A percentile compares a stretch with the other conserved stretches of the same genome.
Evolutionary conservation across 92 coral and sea anemone genomes (phyloP).

Genomic region (Phenganax stokvisi): DNA sequence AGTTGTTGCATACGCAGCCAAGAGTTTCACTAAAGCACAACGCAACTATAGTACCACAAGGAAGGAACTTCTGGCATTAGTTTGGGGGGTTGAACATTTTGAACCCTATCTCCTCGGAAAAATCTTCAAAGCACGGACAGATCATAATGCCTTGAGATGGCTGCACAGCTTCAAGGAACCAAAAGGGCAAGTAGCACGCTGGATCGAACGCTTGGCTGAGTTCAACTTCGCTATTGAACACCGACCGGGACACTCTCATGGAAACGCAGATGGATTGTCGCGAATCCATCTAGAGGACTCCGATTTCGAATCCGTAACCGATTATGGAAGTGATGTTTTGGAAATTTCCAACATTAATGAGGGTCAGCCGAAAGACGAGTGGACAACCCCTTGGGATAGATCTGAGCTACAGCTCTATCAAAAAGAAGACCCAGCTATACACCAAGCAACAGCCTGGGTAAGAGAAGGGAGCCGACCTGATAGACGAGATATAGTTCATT

Average conservation of each 20-base stretch:
- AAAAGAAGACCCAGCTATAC: conserved; percentile 21
- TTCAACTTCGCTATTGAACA: conserved; percentile 54
- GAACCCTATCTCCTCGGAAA: conserved; percentile 54
- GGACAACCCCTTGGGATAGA: neutral
- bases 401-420: conserved; percentile 16
- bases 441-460: conserved; percentile 5
- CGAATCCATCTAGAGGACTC: conserved; percentile 6
- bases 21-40: conserved; percentile 51
- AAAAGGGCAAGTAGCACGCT: conserved; percentile 53
- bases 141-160: conserved; percentile 54
- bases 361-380: neutral
- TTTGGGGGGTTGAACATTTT: conserved; percentile 45
- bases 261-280: conserved; percentile 52
- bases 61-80: conserved; percentile 46
- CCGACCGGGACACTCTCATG: conserved; percentile 46
- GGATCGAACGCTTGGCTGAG: conserved; percentile 54
- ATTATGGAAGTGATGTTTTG: neutral
- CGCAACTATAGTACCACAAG: conserved; percentile 62
- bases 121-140: conserved; percentile 51
- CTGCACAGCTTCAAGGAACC: conserved; percentile 47
- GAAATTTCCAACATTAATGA: neutral
- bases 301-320: neutral
- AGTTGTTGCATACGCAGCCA: conserved; percentile 58
- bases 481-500: neutral
- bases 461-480: neutral